These are phyloP conservation scores for Lepas anatifera DNA, from an alignment of 2,888 invertebrate species.

Conservation along the genomic window DNA sequence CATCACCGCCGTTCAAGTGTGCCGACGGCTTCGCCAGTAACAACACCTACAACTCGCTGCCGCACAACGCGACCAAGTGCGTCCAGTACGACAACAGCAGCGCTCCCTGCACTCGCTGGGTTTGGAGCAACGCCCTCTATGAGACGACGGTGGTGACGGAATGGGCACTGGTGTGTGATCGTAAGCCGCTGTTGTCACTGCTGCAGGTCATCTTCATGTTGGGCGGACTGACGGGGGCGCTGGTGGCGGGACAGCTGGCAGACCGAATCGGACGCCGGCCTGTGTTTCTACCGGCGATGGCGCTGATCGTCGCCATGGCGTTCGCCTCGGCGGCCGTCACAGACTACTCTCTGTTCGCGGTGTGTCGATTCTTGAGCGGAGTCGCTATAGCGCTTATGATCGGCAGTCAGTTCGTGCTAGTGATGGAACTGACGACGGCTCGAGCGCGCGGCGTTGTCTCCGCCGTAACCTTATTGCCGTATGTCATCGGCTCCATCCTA, in stretches of 20 bases:
- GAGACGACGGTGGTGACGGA: slow-evolving; percentile 19
- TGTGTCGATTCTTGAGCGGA: slow-evolving; percentile 23
- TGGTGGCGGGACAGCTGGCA: slow-evolving; percentile 23
- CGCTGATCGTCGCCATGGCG: slow-evolving; percentile 23
- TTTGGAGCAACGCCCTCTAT: slow-evolving; percentile 17
- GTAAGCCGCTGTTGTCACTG: slow-evolving; percentile 19
- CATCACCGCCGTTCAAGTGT: slow-evolving; percentile 4
- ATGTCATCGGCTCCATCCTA: slow-evolving; percentile 53
- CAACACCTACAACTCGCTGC: slow-evolving; percentile 10
- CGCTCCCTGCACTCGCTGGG: slow-evolving; percentile 14
- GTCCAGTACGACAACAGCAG: slow-evolving; percentile 10
- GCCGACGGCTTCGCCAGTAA: background rate
- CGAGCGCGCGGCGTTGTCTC: slow-evolving; percentile 46
- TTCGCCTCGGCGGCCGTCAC: slow-evolving; percentile 23
- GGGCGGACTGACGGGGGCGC: slow-evolving; percentile 24
- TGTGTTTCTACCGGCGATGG: slow-evolving; percentile 23
- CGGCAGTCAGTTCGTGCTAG: slow-evolving; percentile 19
- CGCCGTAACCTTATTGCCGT: slow-evolving; percentile 55
- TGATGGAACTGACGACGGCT: slow-evolving; percentile 47
- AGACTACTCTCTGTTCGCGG: slow-evolving; percentile 24
- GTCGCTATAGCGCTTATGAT: slow-evolving; percentile 19
- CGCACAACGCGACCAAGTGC: no score
- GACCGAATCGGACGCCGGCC: slow-evolving; percentile 25
- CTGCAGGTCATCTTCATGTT: slow-evolving; percentile 22
- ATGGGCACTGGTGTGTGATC: slow-evolving; percentile 23